These are phyloP conservation scores for Agapostemon virescens DNA, from an alignment of 2,888 invertebrate species.

Conservation along the genomic window DNA sequence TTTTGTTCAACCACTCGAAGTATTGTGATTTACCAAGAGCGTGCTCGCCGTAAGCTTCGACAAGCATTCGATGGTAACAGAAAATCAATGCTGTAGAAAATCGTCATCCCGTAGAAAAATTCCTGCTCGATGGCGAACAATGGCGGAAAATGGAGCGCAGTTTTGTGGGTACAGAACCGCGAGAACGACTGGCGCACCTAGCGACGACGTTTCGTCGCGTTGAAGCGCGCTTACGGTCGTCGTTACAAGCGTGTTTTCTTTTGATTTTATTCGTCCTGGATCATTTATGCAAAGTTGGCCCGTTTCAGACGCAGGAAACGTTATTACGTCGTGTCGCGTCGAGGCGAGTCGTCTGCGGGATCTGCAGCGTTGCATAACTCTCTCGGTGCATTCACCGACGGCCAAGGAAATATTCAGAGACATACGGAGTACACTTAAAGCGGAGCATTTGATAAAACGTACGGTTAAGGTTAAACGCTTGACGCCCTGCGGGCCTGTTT, in stretches of 20 bases:
- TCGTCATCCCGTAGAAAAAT: background rate
- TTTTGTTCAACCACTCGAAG: no score
- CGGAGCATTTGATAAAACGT: conserved; percentile 46
- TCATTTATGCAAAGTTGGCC: conserved; percentile 23
- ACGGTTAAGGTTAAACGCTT: conserved; percentile 5
- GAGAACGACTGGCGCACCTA: background rate
- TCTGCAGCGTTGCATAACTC: conserved; percentile 35
- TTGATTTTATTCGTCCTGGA: conserved; percentile 14
- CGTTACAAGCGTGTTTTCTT: conserved; percentile 6
- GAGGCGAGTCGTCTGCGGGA: conserved; percentile 2
- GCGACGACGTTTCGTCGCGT: background rate
- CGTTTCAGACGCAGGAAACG: conserved; percentile 19
- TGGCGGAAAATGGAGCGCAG: background rate
- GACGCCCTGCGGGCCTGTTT: conserved; percentile 9
- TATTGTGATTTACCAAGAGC: no score
- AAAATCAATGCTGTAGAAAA: no score
- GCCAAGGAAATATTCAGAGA: conserved; percentile 38
- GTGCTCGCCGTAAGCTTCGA: no score
- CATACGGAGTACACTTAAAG: conserved; percentile 39
- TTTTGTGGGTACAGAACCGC: background rate
- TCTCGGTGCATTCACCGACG: conserved; percentile 43
- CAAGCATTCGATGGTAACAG: no score
- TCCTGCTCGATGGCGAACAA: background rate
- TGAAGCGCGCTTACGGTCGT: background rate
- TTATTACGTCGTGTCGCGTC: conserved; percentile 21